Evolutionary conservation across 1,140 invertebrate species (phyloP).

Genomic region (Dendrolimus punctatus): DNA sequence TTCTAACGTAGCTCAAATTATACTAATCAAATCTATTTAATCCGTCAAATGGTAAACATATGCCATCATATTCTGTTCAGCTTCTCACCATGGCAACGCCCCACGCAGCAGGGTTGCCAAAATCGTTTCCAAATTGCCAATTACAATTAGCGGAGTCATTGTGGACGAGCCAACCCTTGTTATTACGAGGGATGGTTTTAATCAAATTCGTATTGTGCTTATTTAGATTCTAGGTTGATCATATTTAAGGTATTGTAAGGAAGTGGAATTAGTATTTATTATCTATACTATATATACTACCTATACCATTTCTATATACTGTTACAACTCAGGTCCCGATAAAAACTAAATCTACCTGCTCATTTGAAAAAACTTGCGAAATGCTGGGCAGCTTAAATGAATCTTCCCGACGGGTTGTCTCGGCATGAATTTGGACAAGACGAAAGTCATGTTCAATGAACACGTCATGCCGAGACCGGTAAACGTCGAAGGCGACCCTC

Average conservation of each 20-base stretch:
- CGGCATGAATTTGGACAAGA: no score
- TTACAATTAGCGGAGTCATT: slow-evolving; percentile 40
- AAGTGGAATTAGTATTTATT: background rate
- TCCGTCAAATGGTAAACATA: slow-evolving; percentile 13
- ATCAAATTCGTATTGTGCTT: slow-evolving; percentile 22
- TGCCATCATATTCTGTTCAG: slow-evolving; percentile 10
- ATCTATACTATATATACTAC: no score
- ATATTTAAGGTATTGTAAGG: background rate
- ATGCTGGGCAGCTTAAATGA: no score
- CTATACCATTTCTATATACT: no score
- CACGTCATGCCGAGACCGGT: no score
- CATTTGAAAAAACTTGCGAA: no score
- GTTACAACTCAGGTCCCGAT: no score
- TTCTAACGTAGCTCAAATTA: no score
- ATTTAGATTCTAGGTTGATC: background rate
- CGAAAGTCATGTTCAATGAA: no score
- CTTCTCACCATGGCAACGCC: slow-evolving; percentile 22
- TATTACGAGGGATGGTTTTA: slow-evolving; percentile 15
- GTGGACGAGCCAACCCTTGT: slow-evolving; percentile 30
- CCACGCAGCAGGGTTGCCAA: slow-evolving; percentile 23
- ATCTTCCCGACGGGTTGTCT: no score
- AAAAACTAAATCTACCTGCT: no score
- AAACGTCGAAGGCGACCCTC: no score
- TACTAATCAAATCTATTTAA: background rate
- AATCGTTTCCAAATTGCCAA: slow-evolving; percentile 25